Conservation (phyloP, 2,888 invertebrate species). For the Tipula unca region DNA sequence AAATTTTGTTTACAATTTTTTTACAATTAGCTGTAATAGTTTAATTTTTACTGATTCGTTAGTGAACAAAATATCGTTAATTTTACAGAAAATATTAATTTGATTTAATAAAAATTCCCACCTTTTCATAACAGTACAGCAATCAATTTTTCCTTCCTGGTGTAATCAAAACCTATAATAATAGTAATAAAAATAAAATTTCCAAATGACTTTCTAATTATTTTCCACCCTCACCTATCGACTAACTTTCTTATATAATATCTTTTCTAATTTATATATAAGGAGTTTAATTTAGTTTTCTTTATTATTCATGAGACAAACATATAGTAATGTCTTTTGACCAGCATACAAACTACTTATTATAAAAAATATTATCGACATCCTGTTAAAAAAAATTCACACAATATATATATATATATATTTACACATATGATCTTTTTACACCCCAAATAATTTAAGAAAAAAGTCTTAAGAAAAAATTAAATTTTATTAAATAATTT, state of each 20-base stretch:
- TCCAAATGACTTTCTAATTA: not conserved
- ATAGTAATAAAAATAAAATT: not conserved
- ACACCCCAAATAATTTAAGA: not conserved
- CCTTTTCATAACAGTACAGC: not conserved
- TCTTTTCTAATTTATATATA: not conserved
- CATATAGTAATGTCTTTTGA: not conserved
- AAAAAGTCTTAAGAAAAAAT: not conserved
- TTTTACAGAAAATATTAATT: too few relatives aligned
- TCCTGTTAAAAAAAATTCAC: slow-evolving; percentile 14
- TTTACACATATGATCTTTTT: not conserved
- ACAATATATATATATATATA: not conserved
- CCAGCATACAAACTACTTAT: slow-evolving; percentile 16
- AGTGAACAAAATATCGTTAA: too few relatives aligned
- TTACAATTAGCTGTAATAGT: too few relatives aligned
- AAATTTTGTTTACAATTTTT: too few relatives aligned
- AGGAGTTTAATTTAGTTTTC: not conserved
- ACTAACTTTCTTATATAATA: not conserved
- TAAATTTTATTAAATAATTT: not conserved
- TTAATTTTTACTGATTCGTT: too few relatives aligned
- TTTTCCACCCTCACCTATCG: not conserved
- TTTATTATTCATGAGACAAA: not conserved
- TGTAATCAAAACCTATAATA: not conserved
- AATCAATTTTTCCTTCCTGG: not conserved
- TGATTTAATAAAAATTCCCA: not conserved
- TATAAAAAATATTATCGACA: not conserved